Conservation (phyloP, 2,113 vertebrate genomes). For the Psettodes erumei region DNA sequence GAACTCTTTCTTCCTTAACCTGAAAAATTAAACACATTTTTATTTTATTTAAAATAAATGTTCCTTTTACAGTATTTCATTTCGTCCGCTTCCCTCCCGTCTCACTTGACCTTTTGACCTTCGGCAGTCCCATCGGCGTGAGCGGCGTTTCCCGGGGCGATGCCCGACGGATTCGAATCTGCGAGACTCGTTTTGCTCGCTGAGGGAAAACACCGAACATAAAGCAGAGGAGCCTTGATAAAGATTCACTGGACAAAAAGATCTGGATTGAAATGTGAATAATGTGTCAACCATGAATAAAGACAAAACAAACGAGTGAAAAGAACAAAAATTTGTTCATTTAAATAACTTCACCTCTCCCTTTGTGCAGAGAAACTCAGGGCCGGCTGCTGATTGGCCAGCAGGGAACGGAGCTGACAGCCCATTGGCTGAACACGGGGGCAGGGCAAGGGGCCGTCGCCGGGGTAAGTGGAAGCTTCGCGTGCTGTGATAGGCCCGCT, state of each 20-base stretch:
- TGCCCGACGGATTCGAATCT: slow-evolving; percentile 93
- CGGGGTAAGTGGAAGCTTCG: slow-evolving; percentile 3
- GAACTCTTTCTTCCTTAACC: slow-evolving; percentile 97
- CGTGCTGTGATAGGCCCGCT: slow-evolving; percentile 33
- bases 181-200: slow-evolving; percentile 86
- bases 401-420: slow-evolving; percentile 3
- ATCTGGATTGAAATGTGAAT: too few relatives aligned
- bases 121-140: slow-evolving; percentile 96
- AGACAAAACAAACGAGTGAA: background rate
- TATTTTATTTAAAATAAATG: background rate
- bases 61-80: background rate
- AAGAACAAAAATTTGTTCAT: background rate
- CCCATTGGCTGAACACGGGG: slow-evolving; percentile 37
- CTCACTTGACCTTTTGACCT: slow-evolving; percentile 88
- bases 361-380: slow-evolving; percentile 43
- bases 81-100: fast-evolving
- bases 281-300: too few relatives aligned
- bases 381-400: slow-evolving; percentile 43
- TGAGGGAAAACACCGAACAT: slow-evolving; percentile 28
- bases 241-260: fast-evolving
- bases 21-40: slow-evolving; percentile 53
- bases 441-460: slow-evolving; percentile 21
- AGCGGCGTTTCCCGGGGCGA: slow-evolving; percentile 90
- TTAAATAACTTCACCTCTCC: slow-evolving; percentile 43
- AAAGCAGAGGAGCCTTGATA: background rate